phyloP scores from a whole-genome alignment of 1,140 invertebrate species.

The Leptinotarsa undecemlineata region DNA sequence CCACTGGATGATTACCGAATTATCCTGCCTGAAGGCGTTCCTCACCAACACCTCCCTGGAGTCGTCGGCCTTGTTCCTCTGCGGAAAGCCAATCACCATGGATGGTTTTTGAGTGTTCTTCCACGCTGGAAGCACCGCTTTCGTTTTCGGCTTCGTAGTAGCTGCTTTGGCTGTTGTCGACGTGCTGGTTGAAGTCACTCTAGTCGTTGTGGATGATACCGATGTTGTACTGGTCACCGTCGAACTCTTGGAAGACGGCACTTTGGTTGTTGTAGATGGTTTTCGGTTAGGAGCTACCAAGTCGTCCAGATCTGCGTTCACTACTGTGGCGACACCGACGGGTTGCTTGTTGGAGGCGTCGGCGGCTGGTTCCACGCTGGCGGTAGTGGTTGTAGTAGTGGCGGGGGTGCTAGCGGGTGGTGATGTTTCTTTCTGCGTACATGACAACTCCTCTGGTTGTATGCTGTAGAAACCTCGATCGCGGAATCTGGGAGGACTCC shows the following conservation, averaged over 20 bases:
- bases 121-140: conserved; percentile 52
- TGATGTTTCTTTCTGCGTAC: conserved; percentile 52
- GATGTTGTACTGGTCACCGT: conserved; percentile 47
- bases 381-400: conserved; percentile 36
- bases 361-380: conserved; percentile 10
- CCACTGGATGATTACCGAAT: conserved; percentile 89
- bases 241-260: conserved; percentile 42
- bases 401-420: conserved; percentile 41
- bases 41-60: conserved; percentile 80
- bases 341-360: conserved; percentile 26
- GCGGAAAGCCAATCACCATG: conserved; percentile 70
- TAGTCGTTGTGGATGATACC: conserved; percentile 50
- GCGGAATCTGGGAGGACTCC: conserved; percentile 75
- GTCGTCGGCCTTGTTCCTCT: conserved; percentile 65
- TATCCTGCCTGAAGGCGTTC: conserved; percentile 82
- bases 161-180: conserved; percentile 50
- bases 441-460: conserved; percentile 71
- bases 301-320: conserved; percentile 60
- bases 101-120: conserved; percentile 63
- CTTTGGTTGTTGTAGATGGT: conserved; percentile 47
- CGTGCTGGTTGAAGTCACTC: conserved; percentile 48
- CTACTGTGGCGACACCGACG: conserved; percentile 60
- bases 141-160: conserved; percentile 47
- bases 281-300: conserved; percentile 44
- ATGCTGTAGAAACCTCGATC: conserved; percentile 86